Percentiles rank a stretch among this genome's conserved stretches.
Conservation (phyloP, 2,797 vertebrate genomes). For the Myioborus miniatus region DNA sequence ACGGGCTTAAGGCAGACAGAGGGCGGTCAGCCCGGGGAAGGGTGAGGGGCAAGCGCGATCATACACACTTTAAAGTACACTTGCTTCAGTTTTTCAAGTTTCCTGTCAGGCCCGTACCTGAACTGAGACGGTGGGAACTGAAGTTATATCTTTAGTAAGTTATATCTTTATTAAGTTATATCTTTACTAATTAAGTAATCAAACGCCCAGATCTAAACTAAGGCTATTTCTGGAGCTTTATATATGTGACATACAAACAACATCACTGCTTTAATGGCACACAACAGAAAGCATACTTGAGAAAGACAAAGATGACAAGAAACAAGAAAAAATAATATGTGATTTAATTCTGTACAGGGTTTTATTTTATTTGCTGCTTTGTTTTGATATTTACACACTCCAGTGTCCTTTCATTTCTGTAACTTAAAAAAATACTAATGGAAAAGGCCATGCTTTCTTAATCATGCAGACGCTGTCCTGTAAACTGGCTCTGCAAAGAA, state of each 20-base stretch:
- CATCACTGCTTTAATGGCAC: neutral
- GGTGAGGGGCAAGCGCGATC: neutral
- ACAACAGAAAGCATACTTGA: neutral
- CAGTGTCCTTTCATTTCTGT: neutral
- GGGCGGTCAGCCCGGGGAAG: too few relatives aligned
- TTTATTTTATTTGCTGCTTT: neutral
- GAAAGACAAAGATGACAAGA: neutral
- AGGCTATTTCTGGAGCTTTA: neutral
- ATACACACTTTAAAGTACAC: accelerated
- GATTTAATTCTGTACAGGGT: neutral
- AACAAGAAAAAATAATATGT: neutral
- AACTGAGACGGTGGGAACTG: neutral
- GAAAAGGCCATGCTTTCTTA: neutral
- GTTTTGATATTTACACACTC: neutral
- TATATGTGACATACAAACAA: neutral
- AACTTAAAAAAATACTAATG: neutral
- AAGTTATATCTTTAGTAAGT: neutral
- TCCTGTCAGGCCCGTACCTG: neutral
- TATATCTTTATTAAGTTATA: neutral
- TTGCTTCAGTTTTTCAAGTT: neutral
- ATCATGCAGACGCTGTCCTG: neutral
- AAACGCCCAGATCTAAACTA: neutral
- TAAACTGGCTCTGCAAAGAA: accelerated
- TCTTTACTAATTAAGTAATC: neutral
- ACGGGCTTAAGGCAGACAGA: neutral